Evolutionary conservation across 2,888 invertebrate species (phyloP), one percentile per base, ranked within the genome.

Genomic region (Scaptomyza parva): DNA sequence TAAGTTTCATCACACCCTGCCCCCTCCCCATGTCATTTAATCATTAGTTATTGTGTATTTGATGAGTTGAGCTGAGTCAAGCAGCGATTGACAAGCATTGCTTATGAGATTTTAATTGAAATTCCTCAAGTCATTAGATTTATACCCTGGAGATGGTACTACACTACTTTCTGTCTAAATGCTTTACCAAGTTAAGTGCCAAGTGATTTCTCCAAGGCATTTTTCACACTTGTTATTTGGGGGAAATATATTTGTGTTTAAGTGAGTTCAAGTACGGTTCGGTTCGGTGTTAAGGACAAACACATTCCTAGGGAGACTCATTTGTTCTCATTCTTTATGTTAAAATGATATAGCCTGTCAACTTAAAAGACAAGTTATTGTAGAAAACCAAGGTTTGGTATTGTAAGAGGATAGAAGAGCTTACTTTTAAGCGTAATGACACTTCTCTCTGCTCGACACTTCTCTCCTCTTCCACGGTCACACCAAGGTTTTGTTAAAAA

Each of bases 71-170:
- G 17, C n/a, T 37, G 30, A 18, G 51, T 28, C n/a, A 53, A 41
- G 54, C 57, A 47, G 41, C 54, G 40, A 76, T 70, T 63, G 64
- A 76, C 71, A 47, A 45, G 35, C 59, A 43, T 51, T 72, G 60
- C 66, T 73, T 72, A 77, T 53, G 66, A 53, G 73, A 76, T 54
- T 73, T 58, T 73, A 77, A 73, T 73, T 77, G 77, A 61, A 73
- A 77, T 77, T 77, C 73, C 73, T 44, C 14, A 47, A 61, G 39
- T 72, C 67, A 77, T 74, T 62, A 61, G 48, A 67, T 47, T 43
- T 51, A 33, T 51, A 37, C 59, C 65, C 77, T 17, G 39, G 50
- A 53, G 72, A 48, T 30, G 35, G 4, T n/a, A 17, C 8, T 28
- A 18, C 5, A 26, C 30, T 43, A 52, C 8, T 22, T 39, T 40